Evolutionary conservation across 2,797 vertebrate species (phyloP).

Genomic region (Halcyon badia): DNA sequence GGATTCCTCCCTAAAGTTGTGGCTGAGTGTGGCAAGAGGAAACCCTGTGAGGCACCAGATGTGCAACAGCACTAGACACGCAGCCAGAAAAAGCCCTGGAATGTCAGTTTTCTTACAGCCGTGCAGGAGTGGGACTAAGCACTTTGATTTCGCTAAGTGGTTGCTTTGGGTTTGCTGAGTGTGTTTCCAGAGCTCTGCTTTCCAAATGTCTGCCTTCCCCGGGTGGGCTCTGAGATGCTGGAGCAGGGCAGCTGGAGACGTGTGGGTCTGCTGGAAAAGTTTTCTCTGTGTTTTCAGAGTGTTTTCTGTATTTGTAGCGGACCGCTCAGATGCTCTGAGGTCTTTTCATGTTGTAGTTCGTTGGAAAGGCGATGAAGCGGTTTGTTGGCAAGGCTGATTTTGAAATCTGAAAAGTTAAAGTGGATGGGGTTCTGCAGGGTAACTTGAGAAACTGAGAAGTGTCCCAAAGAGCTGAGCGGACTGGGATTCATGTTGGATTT

Average conservation of each 20-base stretch:
- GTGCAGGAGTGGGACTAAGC: not conserved
- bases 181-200: not conserved
- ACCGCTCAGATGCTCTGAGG: not conserved
- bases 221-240: not conserved
- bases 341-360: accelerated
- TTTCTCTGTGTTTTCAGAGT: not conserved
- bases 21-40: not conserved
- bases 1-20: not conserved
- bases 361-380: accelerated
- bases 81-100: not conserved
- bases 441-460: not conserved
- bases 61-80: not conserved
- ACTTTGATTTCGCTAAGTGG: not conserved
- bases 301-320: accelerated
- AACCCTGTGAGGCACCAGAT: not conserved
- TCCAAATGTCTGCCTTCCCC: not conserved
- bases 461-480: not conserved
- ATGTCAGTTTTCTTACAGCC: not conserved
- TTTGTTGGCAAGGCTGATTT: not conserved
- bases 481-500: not conserved
- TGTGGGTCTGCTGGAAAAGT: not conserved
- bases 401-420: not conserved
- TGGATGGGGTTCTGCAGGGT: not conserved
- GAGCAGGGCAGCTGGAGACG: not conserved
- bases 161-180: not conserved